phyloP scores from a whole-genome alignment of 1,140 invertebrate species.

The Trichoplusia ni region DNA sequence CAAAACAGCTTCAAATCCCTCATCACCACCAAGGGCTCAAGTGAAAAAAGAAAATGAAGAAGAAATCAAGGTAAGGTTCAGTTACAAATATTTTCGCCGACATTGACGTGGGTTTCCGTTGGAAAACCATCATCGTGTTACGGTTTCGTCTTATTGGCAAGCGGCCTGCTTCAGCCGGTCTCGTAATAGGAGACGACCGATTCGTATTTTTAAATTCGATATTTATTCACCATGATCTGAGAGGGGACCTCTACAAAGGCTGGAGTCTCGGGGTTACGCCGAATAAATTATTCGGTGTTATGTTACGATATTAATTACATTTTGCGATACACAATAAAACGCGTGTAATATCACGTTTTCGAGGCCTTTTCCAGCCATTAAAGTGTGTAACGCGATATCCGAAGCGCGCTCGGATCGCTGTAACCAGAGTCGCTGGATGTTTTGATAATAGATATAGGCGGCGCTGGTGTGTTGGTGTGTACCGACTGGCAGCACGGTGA shows the following conservation, averaged over 20 bases:
- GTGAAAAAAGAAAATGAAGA: constrained; percentile 81
- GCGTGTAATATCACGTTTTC: constrained; percentile 81
- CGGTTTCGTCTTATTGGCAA: constrained; percentile 66
- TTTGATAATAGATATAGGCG: constrained; percentile 81
- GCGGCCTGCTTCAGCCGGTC: constrained; percentile 62
- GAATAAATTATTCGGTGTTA: constrained; percentile 77
- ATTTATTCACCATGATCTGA: constrained; percentile 49
- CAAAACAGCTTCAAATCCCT: constrained; percentile 54
- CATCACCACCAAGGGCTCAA: constrained; percentile 62
- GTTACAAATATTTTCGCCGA: constrained; percentile 51
- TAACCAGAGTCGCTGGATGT: constrained; percentile 79
- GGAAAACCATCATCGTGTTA: constrained; percentile 61
- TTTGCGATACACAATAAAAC: constrained; percentile 80
- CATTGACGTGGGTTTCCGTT: constrained; percentile 65
- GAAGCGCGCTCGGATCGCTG: constrained; percentile 80
- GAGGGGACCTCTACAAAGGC: constrained; percentile 58
- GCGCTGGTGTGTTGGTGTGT: constrained; percentile 64
- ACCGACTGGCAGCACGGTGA: constrained; percentile 44
- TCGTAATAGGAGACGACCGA: constrained; percentile 66
- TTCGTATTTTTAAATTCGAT: constrained; percentile 80
- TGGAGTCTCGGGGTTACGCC: constrained; percentile 52
- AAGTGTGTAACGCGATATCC: constrained; percentile 79
- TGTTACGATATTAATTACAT: constrained; percentile 80
- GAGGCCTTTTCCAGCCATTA: constrained; percentile 82
- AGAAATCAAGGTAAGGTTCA: constrained; percentile 78